A percentile compares a stretch with the other conserved stretches of the same genome.
These are phyloP conservation scores for Orussus abietinus DNA, from an alignment of 1,140 invertebrate species.

Conservation along the genomic window DNA sequence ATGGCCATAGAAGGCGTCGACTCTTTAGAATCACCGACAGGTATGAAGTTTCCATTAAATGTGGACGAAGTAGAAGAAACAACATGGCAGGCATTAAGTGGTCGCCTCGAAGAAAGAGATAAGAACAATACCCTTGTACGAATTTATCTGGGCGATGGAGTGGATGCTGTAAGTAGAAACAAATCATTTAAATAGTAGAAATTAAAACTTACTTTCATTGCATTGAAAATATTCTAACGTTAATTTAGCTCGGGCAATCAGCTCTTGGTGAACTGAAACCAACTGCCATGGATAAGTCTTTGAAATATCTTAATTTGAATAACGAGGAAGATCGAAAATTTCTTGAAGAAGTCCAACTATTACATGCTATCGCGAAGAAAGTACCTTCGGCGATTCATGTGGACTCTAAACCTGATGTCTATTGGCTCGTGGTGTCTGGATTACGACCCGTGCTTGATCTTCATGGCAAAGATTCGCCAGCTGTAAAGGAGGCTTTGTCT, in stretches of 20 bases:
- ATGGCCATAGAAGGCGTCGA: slow-evolving; percentile 69
- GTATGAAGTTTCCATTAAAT: slow-evolving; percentile 58
- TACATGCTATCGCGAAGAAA: slow-evolving; percentile 61
- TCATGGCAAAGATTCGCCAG: slow-evolving; percentile 65
- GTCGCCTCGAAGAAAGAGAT: slow-evolving; percentile 57
- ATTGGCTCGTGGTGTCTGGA: slow-evolving; percentile 62
- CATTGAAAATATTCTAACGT: slow-evolving; percentile 1
- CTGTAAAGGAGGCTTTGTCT: slow-evolving; percentile 64
- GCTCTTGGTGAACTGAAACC: slow-evolving; percentile 57
- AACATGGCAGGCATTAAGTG: slow-evolving; percentile 59
- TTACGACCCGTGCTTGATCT: slow-evolving; percentile 61
- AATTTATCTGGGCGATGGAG: slow-evolving; percentile 61
- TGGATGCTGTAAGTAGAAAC: slow-evolving; percentile 58
- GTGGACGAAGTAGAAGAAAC: slow-evolving; percentile 64
- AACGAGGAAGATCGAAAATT: slow-evolving; percentile 64
- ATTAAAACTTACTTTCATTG: slow-evolving; percentile 1
- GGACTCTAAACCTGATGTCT: slow-evolving; percentile 63
- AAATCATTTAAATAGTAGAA: slow-evolving; percentile 7
- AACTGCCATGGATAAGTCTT: slow-evolving; percentile 34
- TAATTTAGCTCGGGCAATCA: slow-evolving; percentile 41
- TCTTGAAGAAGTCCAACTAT: slow-evolving; percentile 60
- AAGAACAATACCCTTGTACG: slow-evolving; percentile 59
- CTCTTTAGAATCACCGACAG: slow-evolving; percentile 45
- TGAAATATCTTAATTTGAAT: slow-evolving; percentile 30
- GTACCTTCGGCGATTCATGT: slow-evolving; percentile 51